phyloP scores from a whole-genome alignment of 64 coral and sea anemone species.

The Actinia equina region DNA sequence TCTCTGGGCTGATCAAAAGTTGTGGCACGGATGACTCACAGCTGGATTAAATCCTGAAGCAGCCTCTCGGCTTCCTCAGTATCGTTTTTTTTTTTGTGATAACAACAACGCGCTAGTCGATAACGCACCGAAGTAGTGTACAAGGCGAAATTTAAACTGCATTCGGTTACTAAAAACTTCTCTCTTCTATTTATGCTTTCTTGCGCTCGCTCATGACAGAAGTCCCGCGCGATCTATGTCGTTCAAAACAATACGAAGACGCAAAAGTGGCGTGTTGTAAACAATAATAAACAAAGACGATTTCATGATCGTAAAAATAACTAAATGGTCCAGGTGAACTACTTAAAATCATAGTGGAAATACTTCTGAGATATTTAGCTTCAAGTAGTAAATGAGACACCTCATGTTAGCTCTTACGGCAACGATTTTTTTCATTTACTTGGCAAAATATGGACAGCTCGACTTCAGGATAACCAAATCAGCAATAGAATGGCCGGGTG shows the following conservation, averaged over 20 bases:
- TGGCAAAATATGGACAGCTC: not conserved
- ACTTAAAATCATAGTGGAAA: not conserved
- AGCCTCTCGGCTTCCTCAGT: no score
- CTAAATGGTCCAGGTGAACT: no score
- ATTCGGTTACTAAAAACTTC: no score
- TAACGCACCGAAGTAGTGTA: no score
- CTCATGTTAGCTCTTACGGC: not conserved
- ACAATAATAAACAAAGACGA: not conserved
- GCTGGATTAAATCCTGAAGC: no score
- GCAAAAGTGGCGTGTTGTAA: not conserved
- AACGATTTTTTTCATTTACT: not conserved
- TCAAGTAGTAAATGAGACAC: not conserved
- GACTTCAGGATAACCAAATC: not conserved
- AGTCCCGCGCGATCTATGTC: not conserved
- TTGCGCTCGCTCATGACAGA: not conserved
- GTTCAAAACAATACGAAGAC: not conserved
- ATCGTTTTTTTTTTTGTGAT: no score
- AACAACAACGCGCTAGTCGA: no score
- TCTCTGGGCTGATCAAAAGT: no score
- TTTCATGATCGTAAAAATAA: no score
- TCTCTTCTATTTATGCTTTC: no score
- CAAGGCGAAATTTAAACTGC: no score
- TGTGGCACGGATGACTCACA: no score
- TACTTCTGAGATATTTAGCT: not conserved
- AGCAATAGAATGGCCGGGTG: not conserved